phyloP scores from a whole-genome alignment of 2,888 invertebrate species.

The Halocaridina rubra region DNA sequence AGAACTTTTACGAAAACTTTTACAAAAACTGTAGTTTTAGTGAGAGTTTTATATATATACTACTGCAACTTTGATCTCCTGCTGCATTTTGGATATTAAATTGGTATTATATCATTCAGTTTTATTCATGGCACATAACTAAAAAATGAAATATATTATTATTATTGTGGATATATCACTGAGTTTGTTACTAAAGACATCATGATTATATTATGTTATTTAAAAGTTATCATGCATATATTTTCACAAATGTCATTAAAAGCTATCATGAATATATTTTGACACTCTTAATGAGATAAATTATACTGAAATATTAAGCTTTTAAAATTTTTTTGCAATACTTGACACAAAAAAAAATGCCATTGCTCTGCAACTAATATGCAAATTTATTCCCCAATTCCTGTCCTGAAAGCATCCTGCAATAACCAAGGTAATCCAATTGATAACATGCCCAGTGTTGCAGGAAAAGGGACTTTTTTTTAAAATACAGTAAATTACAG shows the following conservation, averaged over 20 bases:
- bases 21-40: no score
- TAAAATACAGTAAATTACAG: no score
- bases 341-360: not conserved
- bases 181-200: not conserved
- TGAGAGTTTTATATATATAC: no score
- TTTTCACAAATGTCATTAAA: no score
- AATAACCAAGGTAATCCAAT: conserved; percentile 19
- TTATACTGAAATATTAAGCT: not conserved
- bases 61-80: not conserved
- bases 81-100: not conserved
- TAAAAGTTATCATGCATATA: no score
- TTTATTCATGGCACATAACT: not conserved
- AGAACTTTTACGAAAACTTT: no score
- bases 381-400: conserved; percentile 24
- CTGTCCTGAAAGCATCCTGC: conserved; percentile 29
- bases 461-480: conserved; percentile 3
- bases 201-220: no score
- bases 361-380: conserved; percentile 28
- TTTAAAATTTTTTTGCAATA: not conserved
- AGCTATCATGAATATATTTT: no score
- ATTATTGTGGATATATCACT: not conserved
- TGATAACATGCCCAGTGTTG: conserved; percentile 17
- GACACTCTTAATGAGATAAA: no score
- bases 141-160: not conserved
- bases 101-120: not conserved